Evolutionary conservation across 2,113 vertebrate species (phyloP), one percentile per base, ranked within the genome.

Genomic region (Zosterops hypoxanthus): DNA sequence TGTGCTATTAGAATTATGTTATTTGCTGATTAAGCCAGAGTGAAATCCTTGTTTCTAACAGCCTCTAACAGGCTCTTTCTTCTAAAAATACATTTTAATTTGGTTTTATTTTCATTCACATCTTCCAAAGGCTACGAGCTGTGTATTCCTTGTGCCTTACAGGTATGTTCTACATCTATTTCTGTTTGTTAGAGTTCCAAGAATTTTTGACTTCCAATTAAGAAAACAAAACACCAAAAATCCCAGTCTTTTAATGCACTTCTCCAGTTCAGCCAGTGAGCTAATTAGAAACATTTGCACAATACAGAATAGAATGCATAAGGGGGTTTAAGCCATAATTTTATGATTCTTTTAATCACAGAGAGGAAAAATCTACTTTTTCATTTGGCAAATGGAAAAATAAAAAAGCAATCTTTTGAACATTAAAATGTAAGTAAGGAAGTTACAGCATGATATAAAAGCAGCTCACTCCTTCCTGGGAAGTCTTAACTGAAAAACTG

Each of bases 251-350:
- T 72, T 85, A 72, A 80, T 72, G 34, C 63, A 68, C 72, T 69
- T 91, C 84, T 46, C n/a, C 5, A 46, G 36, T 87, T 94, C 75
- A 82, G 25, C 41, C 70, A 89, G 14, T 68, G 20, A 93, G 28
- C 36, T 92, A 78, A 91, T 84, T 84, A 79, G 81, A 87, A 84
- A 87, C 50, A 75, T 71, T 70, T 85, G 15, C 41, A 89, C 73
- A 94, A 87, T 86, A 71, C 31, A 49, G 34, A 95, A 75, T 39
- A 53, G 61, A 91, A 89, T 25, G 23, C 65, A 91, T 36, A 36
- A 26, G 1, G 10, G 2, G 3, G 2, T 46, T 84, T 46, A 78
- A 81, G 19, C 9, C 26, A 18, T 68, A 60, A 82, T 65, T 91
- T 75, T 53, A 79, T 25, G 23, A 60, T 82, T 65, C 44, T 86